A percentile compares a stretch with the other conserved stretches of the same genome.
Conservation (phyloP, 1,140 invertebrate genomes). For the Sycophila sp. region DNA sequence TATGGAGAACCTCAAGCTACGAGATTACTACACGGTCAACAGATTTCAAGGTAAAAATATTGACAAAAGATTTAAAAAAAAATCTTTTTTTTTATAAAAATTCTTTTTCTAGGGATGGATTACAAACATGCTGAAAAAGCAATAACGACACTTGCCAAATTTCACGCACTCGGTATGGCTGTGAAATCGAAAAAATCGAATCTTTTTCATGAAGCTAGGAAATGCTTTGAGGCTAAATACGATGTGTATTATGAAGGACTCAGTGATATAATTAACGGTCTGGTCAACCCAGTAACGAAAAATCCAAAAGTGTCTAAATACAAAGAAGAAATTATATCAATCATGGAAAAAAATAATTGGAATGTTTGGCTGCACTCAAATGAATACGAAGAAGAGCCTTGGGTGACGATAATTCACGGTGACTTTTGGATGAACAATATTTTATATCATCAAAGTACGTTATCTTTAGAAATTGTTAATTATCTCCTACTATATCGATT, state of each 20-base stretch:
- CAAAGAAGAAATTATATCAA: neutral
- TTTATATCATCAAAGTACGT: conserved; percentile 50
- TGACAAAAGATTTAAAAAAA: no score
- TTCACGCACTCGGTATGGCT: neutral
- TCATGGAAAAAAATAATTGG: neutral
- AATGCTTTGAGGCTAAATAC: no score
- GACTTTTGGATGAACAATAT: conserved; percentile 19
- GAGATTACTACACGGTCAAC: conserved; percentile 4
- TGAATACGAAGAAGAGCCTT: neutral
- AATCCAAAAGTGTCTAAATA: neutral
- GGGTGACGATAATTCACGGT: neutral
- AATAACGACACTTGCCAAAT: neutral
- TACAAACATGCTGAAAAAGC: neutral
- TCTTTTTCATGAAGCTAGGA: no score
- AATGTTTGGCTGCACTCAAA: neutral
- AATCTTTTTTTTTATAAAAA: no score
- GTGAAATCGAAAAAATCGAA: conserved; percentile 61
- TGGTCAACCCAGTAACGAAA: no score
- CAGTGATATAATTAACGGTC: no score
- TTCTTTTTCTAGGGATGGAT: neutral
- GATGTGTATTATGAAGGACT: no score
- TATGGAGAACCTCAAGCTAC: conserved; percentile 22
- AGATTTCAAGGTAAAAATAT: conserved; percentile 5
- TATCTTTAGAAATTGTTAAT: neutral
- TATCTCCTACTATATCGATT: no score